These are phyloP conservation scores for Accipiter cooperii DNA, from an alignment of 2,113 vertebrate species.

Conservation along the genomic window DNA sequence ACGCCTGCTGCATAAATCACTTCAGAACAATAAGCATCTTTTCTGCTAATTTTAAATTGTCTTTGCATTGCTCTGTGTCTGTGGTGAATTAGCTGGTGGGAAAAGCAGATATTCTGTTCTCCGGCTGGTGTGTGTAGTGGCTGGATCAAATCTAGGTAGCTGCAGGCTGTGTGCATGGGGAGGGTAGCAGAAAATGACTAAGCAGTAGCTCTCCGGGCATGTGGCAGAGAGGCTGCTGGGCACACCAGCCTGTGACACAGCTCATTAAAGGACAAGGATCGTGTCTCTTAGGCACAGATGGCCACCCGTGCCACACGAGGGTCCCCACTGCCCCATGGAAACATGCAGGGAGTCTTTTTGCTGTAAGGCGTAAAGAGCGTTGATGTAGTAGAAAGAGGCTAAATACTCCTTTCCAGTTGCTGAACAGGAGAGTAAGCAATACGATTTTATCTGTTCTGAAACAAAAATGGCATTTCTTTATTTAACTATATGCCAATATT, in stretches of 20 bases:
- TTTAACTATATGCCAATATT: background rate
- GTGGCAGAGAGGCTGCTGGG: background rate
- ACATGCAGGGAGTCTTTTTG: background rate
- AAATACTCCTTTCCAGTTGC: background rate
- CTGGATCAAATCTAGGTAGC: background rate
- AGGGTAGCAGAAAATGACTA: background rate
- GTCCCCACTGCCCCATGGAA: background rate
- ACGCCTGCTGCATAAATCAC: background rate
- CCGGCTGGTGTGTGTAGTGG: background rate
- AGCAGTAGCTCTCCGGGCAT: background rate
- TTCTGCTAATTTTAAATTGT: background rate
- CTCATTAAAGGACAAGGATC: background rate
- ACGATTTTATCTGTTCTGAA: background rate
- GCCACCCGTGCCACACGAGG: fast-evolving
- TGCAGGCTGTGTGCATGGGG: background rate
- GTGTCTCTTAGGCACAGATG: background rate
- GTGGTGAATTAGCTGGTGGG: background rate
- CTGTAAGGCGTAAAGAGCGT: background rate
- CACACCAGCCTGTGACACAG: background rate
- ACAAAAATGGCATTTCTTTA: background rate
- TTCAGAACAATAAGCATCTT: background rate
- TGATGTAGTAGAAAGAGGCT: background rate
- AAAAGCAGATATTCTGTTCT: background rate
- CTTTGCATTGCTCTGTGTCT: background rate
- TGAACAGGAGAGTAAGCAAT: background rate